phyloP scores from a whole-genome alignment of 2,888 invertebrate genomes.

The Drosophila atripex region DNA sequence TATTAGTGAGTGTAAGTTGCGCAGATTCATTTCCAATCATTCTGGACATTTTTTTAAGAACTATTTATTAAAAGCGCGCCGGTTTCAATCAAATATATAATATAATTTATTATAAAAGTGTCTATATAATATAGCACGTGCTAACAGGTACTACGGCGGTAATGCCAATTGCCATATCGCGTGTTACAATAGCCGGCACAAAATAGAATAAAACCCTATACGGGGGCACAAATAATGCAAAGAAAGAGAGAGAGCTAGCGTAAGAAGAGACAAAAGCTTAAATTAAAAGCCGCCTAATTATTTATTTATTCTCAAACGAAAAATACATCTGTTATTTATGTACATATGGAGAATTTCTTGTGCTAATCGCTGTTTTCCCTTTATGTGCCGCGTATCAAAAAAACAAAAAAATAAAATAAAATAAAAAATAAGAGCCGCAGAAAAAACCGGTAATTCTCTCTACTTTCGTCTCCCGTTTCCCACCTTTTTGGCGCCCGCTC shows the following conservation, averaged over 20 bases:
- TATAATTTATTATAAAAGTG: neutral
- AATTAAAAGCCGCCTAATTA: constrained; percentile 26
- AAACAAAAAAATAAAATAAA: constrained; percentile 14
- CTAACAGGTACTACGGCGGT: constrained; percentile 31
- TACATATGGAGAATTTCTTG: constrained; percentile 15
- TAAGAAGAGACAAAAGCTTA: constrained; percentile 7
- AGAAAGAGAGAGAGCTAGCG: constrained; percentile 6
- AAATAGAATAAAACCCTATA: neutral
- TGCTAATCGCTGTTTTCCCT: constrained; percentile 18
- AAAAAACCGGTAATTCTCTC: constrained; percentile 65
- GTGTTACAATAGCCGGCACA: constrained; percentile 19
- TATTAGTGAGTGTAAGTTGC: neutral
- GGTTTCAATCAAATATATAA: neutral
- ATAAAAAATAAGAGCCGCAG: constrained; percentile 19
- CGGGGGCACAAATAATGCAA: constrained; percentile 14
- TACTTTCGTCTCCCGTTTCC: constrained; percentile 24
- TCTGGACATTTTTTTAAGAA: neutral
- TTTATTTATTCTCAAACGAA: constrained; percentile 12
- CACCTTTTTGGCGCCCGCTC: constrained; percentile 46
- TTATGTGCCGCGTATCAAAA: constrained; percentile 43
- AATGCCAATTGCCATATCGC: constrained; percentile 6
- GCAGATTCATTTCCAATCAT: neutral
- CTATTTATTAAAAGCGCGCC: constrained; percentile 11
- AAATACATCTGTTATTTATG: constrained; percentile 16
- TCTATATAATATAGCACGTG: constrained; percentile 29